phyloP scores from a whole-genome alignment of 2,888 invertebrate genomes.

The Melanophora roralis region DNA sequence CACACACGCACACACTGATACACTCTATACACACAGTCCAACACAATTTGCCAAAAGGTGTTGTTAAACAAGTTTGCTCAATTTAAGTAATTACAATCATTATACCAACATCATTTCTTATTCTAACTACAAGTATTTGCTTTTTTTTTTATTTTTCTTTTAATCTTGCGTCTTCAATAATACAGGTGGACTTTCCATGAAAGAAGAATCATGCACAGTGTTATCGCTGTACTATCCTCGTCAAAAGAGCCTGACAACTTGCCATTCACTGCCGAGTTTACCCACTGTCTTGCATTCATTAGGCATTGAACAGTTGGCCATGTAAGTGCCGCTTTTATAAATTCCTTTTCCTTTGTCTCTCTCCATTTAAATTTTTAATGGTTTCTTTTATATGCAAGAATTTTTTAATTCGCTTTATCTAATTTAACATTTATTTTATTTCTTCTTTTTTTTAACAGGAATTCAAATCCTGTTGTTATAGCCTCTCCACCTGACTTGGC shows the following conservation, averaged over 20 bases:
- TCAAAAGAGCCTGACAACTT: slow-evolving; percentile 80
- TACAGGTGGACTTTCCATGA: slow-evolving; percentile 79
- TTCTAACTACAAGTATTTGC: slow-evolving; percentile 12
- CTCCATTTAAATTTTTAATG: neutral
- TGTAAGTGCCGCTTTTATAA: slow-evolving; percentile 78
- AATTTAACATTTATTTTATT: slow-evolving; percentile 8
- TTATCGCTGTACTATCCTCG: slow-evolving; percentile 82
- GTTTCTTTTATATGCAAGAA: neutral
- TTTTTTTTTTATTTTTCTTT: slow-evolving; percentile 11
- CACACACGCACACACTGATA: neutral
- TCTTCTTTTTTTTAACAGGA: slow-evolving; percentile 74
- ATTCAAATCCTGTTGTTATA: slow-evolving; percentile 81
- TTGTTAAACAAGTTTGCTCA: slow-evolving; percentile 57
- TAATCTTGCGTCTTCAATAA: slow-evolving; percentile 64
- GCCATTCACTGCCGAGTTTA: slow-evolving; percentile 82
- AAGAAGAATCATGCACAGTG: slow-evolving; percentile 82
- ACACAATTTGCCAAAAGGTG: slow-evolving; percentile 59
- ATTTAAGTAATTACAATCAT: slow-evolving; percentile 58
- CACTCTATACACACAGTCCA: slow-evolving; percentile 36
- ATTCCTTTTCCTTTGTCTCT: neutral
- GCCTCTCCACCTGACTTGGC: slow-evolving; percentile 80
- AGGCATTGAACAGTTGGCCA: slow-evolving; percentile 81
- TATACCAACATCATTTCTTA: slow-evolving; percentile 56
- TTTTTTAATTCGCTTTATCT: neutral
- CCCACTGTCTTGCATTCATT: slow-evolving; percentile 82